A percentile compares a stretch with the other conserved stretches of the same genome.
Conservation (phyloP, 2,113 vertebrate species). For the Heterotilapia buettikoferi region DNA sequence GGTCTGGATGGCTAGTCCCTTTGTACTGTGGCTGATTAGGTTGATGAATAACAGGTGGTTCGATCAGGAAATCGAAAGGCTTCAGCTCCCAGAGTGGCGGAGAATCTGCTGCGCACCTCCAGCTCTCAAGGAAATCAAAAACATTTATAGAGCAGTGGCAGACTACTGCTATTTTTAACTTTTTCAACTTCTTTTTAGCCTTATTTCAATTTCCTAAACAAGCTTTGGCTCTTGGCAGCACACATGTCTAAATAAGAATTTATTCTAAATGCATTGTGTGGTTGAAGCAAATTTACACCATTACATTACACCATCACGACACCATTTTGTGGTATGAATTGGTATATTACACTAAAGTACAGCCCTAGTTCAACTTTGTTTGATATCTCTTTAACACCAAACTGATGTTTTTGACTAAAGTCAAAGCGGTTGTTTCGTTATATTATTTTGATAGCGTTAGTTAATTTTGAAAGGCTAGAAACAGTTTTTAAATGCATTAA, state of each 20-base stretch:
- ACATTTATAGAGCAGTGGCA: background rate
- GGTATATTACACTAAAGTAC: background rate
- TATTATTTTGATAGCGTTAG: background rate
- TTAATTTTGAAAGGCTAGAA: background rate
- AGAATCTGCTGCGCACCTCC: background rate
- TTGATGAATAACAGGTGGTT: background rate
- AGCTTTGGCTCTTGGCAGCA: background rate
- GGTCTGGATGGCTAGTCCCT: background rate
- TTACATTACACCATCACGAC: background rate
- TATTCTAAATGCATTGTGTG: background rate
- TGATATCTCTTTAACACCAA: background rate
- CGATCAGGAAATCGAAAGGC: fast-evolving
- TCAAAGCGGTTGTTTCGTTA: background rate
- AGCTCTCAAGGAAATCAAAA: background rate
- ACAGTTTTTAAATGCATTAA: background rate
- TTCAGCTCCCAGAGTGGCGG: background rate
- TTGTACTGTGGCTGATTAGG: background rate
- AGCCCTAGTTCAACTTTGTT: background rate
- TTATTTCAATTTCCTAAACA: background rate
- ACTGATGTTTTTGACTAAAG: background rate
- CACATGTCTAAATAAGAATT: background rate
- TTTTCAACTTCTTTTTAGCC: background rate
- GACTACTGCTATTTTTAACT: background rate
- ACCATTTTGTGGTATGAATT: background rate
- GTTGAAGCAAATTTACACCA: background rate